phyloP scores from a whole-genome alignment of 2,113 vertebrate genomes.

The Anhinga rufa region DNA sequence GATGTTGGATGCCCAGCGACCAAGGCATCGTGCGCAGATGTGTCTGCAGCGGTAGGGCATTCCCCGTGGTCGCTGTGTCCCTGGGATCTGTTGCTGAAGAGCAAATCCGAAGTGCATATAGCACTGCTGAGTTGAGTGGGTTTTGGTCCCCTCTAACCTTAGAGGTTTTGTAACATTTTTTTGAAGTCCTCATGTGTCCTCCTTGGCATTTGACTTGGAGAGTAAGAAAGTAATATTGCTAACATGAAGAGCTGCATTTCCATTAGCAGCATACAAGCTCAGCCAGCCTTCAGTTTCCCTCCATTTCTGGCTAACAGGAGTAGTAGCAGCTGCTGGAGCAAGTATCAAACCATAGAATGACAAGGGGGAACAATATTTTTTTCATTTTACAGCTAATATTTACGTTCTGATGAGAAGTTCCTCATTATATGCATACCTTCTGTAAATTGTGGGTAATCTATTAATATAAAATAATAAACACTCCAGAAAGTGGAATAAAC shows the following conservation, averaged over 20 bases:
- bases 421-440: neutral
- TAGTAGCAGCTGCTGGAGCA: neutral
- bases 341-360: neutral
- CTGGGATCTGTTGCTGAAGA: neutral
- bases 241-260: neutral
- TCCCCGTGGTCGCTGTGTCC: neutral
- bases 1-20: neutral
- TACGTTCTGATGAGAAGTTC: neutral
- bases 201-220: neutral
- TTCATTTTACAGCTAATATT: neutral
- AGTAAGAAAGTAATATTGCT: neutral
- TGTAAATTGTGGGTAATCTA: neutral
- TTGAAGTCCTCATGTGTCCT: neutral
- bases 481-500: neutral
- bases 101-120: neutral
- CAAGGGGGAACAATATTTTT: neutral
- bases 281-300: neutral
- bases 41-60: neutral
- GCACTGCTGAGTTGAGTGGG: neutral
- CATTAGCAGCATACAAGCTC: neutral
- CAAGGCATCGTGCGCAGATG: fast-evolving
- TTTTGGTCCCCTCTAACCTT: neutral
- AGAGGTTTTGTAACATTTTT: neutral
- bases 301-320: neutral
- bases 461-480: neutral